Conservation (phyloP, 2,888 invertebrate species). For the Galerucella pusilla region DNA sequence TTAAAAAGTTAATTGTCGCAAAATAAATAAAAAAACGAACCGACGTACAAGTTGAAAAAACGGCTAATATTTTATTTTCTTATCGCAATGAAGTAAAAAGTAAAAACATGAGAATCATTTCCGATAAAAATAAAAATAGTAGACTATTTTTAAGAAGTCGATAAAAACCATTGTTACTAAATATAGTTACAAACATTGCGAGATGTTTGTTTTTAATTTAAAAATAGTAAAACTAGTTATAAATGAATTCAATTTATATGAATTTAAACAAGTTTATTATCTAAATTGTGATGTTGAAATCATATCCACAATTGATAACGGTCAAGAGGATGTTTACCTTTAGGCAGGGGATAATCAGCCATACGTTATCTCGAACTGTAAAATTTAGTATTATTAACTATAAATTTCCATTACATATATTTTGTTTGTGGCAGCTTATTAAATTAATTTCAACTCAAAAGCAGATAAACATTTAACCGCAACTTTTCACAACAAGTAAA, state of each 20-base stretch:
- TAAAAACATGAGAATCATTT: slow-evolving; percentile 40
- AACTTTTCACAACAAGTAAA: slow-evolving; percentile 13
- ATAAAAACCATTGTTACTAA: slow-evolving; percentile 58
- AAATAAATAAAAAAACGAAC: no score
- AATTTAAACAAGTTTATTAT: slow-evolving; percentile 35
- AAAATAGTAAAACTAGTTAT: slow-evolving; percentile 49
- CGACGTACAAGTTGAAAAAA: not conserved
- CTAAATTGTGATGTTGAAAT: slow-evolving; percentile 26
- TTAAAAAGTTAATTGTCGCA: no score
- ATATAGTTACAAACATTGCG: slow-evolving; percentile 58
- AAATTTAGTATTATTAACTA: slow-evolving; percentile 15
- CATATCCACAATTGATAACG: slow-evolving; percentile 26
- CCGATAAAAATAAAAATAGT: slow-evolving; percentile 52
- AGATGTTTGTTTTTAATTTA: slow-evolving; percentile 53
- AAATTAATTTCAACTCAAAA: not conserved
- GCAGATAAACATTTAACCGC: not conserved
- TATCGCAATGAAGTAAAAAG: slow-evolving; percentile 38
- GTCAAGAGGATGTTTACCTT: slow-evolving; percentile 35
- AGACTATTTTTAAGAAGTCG: slow-evolving; percentile 60
- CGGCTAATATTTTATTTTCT: slow-evolving; percentile 15
- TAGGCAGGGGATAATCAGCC: slow-evolving; percentile 20
- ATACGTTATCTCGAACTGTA: slow-evolving; percentile 20
- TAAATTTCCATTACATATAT: slow-evolving; percentile 8
- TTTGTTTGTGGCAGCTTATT: not conserved
- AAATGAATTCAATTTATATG: slow-evolving; percentile 36